Evolutionary conservation across 30 jellyfish, hydroid and myxozoan genomes (phyloP).

Genomic region (Nemopilema nomurai): DNA sequence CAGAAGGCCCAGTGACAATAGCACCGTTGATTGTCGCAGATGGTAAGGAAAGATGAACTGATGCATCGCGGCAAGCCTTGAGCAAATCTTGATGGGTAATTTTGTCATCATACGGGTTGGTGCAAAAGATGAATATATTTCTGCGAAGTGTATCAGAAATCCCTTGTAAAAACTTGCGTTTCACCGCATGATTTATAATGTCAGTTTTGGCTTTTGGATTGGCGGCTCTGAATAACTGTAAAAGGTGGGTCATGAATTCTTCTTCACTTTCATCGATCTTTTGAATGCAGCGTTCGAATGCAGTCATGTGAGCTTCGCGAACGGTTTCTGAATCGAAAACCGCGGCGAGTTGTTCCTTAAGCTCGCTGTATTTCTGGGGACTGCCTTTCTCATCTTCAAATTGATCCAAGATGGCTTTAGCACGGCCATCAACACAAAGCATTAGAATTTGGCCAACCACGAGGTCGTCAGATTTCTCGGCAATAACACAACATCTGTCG

Average conservation of each 20-base stretch:
- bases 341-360: conserved; percentile 25
- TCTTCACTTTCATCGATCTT: too few species aligned
- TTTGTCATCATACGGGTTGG: conserved; percentile 11
- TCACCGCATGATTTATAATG: conserved; percentile 18
- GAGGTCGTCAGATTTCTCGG: too few species aligned
- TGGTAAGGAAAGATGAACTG: conserved; percentile 27
- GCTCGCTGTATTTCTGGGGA: conserved; percentile 51
- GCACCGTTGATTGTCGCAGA: too few species aligned
- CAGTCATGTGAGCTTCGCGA: conserved; percentile 37
- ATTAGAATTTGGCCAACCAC: conserved; percentile 45
- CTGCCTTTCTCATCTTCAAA: conserved; percentile 32
- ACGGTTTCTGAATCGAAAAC: conserved; percentile 38
- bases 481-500: too few species aligned
- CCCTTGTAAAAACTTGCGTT: conserved; percentile 28
- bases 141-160: conserved; percentile 15
- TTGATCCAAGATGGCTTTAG: conserved; percentile 39
- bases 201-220: conserved; percentile 39
- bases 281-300: too few species aligned
- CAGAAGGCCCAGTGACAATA: too few species aligned
- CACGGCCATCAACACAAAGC: conserved; percentile 59
- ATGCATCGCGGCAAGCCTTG: conserved; percentile 33
- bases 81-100: too few species aligned
- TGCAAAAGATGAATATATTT: conserved; percentile 23
- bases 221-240: conserved; percentile 31
- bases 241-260: too few species aligned